These are phyloP conservation scores for Lasioglossum albipes DNA, from an alignment of 1,140 invertebrate genomes.

Conservation along the genomic window DNA sequence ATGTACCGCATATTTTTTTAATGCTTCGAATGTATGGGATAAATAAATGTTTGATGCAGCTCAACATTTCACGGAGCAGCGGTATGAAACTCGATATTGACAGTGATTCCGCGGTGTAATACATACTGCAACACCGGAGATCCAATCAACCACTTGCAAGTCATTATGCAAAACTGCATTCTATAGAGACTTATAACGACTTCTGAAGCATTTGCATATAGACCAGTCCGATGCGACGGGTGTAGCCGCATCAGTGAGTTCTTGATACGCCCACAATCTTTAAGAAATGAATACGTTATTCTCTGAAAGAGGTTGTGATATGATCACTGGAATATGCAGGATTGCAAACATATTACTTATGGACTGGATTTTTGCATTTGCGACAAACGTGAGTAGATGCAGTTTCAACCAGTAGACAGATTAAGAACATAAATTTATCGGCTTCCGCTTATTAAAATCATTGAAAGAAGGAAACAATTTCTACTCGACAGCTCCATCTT, in stretches of 20 bases:
- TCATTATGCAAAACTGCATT: neutral
- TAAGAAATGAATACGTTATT: neutral
- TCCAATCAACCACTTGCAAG: constrained; percentile 5
- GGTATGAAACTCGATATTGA: neutral
- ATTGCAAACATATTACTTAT: too few relatives aligned
- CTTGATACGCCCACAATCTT: neutral
- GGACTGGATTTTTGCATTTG: too few relatives aligned
- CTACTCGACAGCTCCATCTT: too few relatives aligned
- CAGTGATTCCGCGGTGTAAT: neutral
- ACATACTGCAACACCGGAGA: neutral
- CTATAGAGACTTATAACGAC: neutral
- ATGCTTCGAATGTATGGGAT: neutral
- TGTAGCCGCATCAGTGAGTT: neutral
- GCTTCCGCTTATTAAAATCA: too few relatives aligned
- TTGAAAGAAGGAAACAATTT: too few relatives aligned
- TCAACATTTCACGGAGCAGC: neutral
- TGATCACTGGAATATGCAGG: too few relatives aligned
- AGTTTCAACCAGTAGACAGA: too few relatives aligned
- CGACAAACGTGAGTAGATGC: too few relatives aligned
- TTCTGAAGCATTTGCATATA: constrained; percentile 1
- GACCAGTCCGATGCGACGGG: neutral
- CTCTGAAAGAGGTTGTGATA: neutral
- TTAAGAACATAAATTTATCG: too few relatives aligned
- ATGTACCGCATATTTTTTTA: too few relatives aligned
- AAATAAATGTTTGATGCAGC: neutral